Percentiles rank a stretch among this genome's conserved stretches.
These are phyloP conservation scores for Phylloscopus trochilus DNA, from an alignment of 2,113 vertebrate species.

Conservation along the genomic window DNA sequence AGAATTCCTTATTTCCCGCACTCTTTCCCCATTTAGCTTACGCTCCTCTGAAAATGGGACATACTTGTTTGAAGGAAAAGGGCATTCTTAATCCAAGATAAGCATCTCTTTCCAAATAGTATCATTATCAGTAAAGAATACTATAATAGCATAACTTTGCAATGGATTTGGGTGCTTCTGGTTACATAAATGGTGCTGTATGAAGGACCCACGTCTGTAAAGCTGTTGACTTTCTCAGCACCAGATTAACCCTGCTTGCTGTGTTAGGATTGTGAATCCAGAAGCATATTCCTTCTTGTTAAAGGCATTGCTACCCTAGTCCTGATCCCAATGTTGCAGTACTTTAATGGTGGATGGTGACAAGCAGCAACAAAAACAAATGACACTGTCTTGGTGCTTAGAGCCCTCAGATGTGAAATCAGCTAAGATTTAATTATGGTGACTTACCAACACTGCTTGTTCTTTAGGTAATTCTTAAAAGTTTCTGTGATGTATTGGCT, in stretches of 20 bases:
- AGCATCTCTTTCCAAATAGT: neutral
- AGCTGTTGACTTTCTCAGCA: neutral
- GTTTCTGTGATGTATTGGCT: constrained; percentile 25
- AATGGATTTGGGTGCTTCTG: neutral
- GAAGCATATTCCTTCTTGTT: neutral
- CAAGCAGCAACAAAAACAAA: neutral
- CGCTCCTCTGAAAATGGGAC: neutral
- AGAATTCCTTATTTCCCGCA: neutral
- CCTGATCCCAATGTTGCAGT: neutral
- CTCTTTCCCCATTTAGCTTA: neutral
- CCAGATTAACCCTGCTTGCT: neutral
- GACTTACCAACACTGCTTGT: neutral
- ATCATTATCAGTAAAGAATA: neutral
- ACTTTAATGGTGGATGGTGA: neutral
- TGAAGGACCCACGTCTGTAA: neutral
- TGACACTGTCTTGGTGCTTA: neutral
- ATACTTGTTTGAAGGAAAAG: neutral
- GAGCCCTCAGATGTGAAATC: neutral
- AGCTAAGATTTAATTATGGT: neutral
- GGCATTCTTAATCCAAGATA: neutral
- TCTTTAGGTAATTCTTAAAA: constrained; percentile 15
- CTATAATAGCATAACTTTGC: neutral
- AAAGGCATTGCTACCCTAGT: neutral
- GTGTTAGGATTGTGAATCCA: neutral
- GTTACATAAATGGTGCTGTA: neutral